Base-by-base conservation (phyloP, 1,140 invertebrate genomes). In the Potamilus streckersoni region DNA sequence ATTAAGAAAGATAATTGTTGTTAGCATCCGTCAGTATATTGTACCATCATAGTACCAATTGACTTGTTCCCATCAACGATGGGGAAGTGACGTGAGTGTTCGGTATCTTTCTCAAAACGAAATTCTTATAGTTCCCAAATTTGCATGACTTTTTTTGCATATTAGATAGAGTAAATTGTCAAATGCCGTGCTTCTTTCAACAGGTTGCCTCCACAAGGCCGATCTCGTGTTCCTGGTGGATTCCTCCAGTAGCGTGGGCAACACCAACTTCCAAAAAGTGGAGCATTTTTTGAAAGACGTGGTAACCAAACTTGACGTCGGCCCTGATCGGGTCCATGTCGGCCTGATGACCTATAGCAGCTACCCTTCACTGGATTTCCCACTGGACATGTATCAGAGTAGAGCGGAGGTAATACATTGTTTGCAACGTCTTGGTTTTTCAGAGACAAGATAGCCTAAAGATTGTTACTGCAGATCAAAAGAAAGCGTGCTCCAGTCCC, bases 201-300 rank as follows among this genome's bases (percentile, higher is more conserved):
- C 68, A 88, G 86, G 79, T n/a, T 86, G 84, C 67, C 71, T 86
- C 13, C 58, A 80, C 17, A 80, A 84, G 69, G 84, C 84, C 2
- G 85, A 87, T 71, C 56, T 87, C 55, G 82, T 83, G 0, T 87
- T 87, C 76, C 72, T 87, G 66, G 74, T 87, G 16, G 85, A 87
- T 68, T 85, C 84, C 8, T 87, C 85, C 17, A 78, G 78, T 56
- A 86, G 82, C 58, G 82, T 87, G 55, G 84, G 83, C 16, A 64
- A 69, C 49, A 71, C 66, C 38, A 86, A 85, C 75, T 86, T 87
- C 78, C 79, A 81, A 27, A 86, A 84, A 79, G 69, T 85, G 58
- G 82, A 85, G 70, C 80, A 82, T 58, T 86, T 87, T 74, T 58
- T 87, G 20, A 86, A 86, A 70, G 71, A 79, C 66, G 73, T 80